Percentiles rank a stretch among this genome's conserved stretches.
These are phyloP conservation scores for Ophioninae sp. DNA, from an alignment of 2,888 invertebrate genomes.

Conservation along the genomic window DNA sequence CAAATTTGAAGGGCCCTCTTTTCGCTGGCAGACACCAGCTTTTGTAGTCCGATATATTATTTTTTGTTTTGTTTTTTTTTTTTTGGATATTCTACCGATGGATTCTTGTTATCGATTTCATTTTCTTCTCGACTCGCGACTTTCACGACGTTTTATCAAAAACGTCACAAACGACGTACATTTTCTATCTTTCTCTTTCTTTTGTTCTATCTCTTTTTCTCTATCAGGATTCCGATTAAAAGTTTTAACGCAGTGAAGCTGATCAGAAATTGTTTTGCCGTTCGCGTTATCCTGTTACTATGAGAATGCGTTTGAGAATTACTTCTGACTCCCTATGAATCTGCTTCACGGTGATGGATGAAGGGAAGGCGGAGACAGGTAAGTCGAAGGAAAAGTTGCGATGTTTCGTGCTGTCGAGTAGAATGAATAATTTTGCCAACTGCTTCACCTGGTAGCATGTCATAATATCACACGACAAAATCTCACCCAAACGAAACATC, in stretches of 20 bases:
- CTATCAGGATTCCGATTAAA: not conserved
- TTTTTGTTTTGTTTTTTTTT: conserved; percentile 2
- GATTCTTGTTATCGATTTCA: conserved; percentile 14
- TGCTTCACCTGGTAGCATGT: not conserved
- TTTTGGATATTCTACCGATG: not conserved
- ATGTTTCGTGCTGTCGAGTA: not conserved
- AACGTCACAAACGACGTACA: not conserved
- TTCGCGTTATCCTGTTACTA: not conserved
- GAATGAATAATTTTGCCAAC: not conserved
- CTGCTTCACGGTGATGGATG: not conserved
- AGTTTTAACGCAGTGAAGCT: too few species aligned
- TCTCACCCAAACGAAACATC: too few species aligned
- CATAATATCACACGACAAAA: too few species aligned
- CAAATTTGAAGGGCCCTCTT: conserved; percentile 13
- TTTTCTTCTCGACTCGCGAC: not conserved
- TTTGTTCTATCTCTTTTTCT: not conserved
- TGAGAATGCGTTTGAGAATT: not conserved
- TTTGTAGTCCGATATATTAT: conserved; percentile 21
- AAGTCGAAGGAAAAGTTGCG: not conserved
- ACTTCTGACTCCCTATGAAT: not conserved
- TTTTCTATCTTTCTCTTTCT: not conserved
- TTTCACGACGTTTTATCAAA: conserved; percentile 5
- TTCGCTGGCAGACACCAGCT: conserved; percentile 9
- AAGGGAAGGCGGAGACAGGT: not conserved
- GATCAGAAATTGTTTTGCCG: too few species aligned